phyloP scores from a whole-genome alignment of 1,140 invertebrate genomes.

The Limonius californicus region DNA sequence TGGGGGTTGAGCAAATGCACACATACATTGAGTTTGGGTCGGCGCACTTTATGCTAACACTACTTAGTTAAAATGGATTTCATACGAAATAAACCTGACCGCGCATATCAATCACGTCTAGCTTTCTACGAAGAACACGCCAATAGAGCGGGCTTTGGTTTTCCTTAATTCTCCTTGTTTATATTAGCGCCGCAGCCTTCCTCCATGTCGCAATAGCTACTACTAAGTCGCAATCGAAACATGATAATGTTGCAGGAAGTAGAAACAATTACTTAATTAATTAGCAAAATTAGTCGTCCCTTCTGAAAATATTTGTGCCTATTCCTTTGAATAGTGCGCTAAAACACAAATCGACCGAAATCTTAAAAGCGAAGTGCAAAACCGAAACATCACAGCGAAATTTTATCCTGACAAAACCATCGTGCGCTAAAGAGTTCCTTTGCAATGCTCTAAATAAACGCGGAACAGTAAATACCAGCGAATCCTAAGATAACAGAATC shows the following conservation, averaged over 20 bases:
- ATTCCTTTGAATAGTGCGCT: too few relatives aligned
- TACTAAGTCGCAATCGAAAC: neutral
- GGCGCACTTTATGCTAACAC: slow-evolving; percentile 2
- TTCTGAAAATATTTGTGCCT: too few relatives aligned
- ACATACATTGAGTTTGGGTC: slow-evolving; percentile 2
- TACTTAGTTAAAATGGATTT: slow-evolving; percentile 18
- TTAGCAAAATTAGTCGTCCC: too few relatives aligned
- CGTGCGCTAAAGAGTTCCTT: neutral
- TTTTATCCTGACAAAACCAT: neutral
- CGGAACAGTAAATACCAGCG: neutral
- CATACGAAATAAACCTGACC: slow-evolving; percentile 16
- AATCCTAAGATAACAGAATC: neutral
- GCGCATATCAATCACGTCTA: slow-evolving; percentile 3
- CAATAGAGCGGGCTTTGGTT: neutral
- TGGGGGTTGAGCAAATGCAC: slow-evolving; percentile 18
- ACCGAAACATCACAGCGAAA: neutral
- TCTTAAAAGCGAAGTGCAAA: too few relatives aligned
- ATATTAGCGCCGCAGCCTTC: too few relatives aligned
- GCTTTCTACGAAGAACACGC: neutral
- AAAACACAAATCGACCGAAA: too few relatives aligned
- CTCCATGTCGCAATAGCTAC: neutral
- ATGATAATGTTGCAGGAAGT: too few relatives aligned
- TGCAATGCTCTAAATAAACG: neutral
- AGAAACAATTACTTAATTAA: too few relatives aligned
- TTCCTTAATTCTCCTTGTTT: neutral